Percentiles rank a stretch among this genome's conserved stretches.
Evolutionary conservation across 2,888 invertebrate genomes (phyloP).

Genomic region (Labia minor): DNA sequence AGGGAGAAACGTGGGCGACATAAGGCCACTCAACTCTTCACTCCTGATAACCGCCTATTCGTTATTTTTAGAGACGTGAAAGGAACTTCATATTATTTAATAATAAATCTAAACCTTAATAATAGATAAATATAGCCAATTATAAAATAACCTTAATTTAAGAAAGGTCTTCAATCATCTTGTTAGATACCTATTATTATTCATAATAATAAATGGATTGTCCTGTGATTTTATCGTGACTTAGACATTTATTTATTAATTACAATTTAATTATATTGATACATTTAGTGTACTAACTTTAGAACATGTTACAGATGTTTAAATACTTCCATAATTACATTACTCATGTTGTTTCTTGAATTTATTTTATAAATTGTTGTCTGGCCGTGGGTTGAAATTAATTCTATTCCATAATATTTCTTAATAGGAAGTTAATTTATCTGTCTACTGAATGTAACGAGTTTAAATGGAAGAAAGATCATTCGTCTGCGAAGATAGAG

Average conservation of each 20-base stretch:
- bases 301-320: too few species aligned
- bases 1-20: background rate
- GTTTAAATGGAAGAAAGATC: too few species aligned
- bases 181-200: conserved; percentile 3
- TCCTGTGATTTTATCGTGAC: conserved; percentile 13
- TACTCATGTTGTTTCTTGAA: too few species aligned
- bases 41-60: background rate
- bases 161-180: conserved; percentile 3
- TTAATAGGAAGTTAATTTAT: too few species aligned
- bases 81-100: conserved; percentile 3
- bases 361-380: too few species aligned
- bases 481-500: too few species aligned
- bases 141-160: background rate
- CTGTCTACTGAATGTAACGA: too few species aligned
- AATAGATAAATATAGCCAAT: conserved; percentile 7
- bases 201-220: background rate
- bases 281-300: too few species aligned
- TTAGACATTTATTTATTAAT: background rate
- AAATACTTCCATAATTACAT: too few species aligned
- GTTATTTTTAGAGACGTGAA: background rate
- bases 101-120: conserved; percentile 13
- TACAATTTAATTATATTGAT: background rate
- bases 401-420: too few species aligned
- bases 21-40: background rate
- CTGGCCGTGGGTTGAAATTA: too few species aligned